Percentiles rank a stretch among this genome's conserved stretches.
phyloP scores from a whole-genome alignment of 2,797 vertebrate genomes.

The Petrocephalus schoutedeni region DNA sequence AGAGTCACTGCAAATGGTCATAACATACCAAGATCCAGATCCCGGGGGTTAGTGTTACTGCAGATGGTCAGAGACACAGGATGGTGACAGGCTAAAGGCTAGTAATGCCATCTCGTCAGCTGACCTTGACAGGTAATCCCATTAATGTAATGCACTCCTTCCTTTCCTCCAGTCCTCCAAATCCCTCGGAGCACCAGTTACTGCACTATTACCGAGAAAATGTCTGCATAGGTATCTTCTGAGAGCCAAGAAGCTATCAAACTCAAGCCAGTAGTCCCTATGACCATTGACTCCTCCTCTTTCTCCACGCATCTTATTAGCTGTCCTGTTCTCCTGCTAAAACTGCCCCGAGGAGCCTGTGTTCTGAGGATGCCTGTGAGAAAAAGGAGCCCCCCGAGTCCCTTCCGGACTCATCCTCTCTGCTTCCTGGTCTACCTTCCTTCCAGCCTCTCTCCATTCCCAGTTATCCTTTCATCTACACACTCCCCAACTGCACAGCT shows the following conservation, averaged over 20 bases:
- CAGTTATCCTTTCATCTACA: background rate
- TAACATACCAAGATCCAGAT: background rate
- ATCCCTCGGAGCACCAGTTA: background rate
- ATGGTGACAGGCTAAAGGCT: background rate
- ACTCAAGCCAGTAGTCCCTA: background rate
- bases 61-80: background rate
- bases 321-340: background rate
- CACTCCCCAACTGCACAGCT: background rate
- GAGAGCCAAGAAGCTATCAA: background rate
- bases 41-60: background rate
- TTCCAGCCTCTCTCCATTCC: background rate
- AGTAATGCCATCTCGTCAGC: background rate
- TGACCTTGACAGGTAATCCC: background rate
- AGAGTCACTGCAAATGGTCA: background rate
- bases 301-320: background rate
- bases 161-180: background rate
- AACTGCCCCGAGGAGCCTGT: background rate
- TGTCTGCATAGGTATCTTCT: background rate
- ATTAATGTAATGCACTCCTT: background rate
- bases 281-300: background rate
- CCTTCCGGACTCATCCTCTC: background rate
- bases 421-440: background rate
- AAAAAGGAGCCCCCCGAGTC: background rate
- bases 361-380: background rate
- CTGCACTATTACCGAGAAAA: background rate